Percentiles rank a stretch among this genome's conserved stretches.
These are phyloP conservation scores for Drosophila rufa DNA, from an alignment of 1,140 invertebrate genomes.

Conservation along the genomic window DNA sequence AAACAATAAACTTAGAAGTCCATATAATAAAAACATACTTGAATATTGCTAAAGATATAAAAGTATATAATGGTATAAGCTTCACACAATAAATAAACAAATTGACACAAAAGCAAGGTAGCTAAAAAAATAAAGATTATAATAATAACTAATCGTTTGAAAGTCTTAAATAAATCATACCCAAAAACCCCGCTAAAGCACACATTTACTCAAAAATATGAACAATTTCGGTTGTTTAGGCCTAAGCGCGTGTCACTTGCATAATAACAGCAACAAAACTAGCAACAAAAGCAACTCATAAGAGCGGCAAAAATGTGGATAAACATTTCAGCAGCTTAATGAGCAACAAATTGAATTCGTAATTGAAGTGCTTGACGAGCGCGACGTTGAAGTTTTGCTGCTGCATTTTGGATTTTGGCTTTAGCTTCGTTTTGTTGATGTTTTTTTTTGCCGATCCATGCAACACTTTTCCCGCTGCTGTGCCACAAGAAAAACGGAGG, in stretches of 20 bases:
- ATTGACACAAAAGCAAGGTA: not conserved
- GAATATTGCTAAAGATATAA: not conserved
- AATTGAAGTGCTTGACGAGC: conserved; percentile 72
- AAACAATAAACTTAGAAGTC: too few species aligned
- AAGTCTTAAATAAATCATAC: conserved; percentile 1
- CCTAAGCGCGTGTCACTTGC: conserved; percentile 68
- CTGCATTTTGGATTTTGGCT: conserved; percentile 28
- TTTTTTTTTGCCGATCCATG: conserved; percentile 17
- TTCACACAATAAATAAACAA: too few species aligned
- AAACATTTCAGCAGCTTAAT: conserved; percentile 75
- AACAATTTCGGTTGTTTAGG: conserved; percentile 29
- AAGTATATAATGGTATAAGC: too few species aligned
- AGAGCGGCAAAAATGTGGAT: conserved; percentile 66
- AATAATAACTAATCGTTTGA: not conserved
- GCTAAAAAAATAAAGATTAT: not conserved
- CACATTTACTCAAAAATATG: conserved; percentile 40
- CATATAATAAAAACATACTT: too few species aligned
- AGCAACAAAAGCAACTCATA: conserved; percentile 17
- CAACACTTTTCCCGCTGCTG: conserved; percentile 30
- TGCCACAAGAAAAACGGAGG: not conserved
- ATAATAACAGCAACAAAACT: conserved; percentile 41
- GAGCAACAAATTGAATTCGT: conserved; percentile 77
- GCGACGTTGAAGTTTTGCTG: conserved; percentile 31
- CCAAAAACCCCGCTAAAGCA: conserved; percentile 26
- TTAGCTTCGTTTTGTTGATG: conserved; percentile 15